Percentiles rank a stretch among this genome's conserved stretches.
phyloP scores from a whole-genome alignment of 2,797 vertebrate genomes.

The Pelobates cultripes region DNA sequence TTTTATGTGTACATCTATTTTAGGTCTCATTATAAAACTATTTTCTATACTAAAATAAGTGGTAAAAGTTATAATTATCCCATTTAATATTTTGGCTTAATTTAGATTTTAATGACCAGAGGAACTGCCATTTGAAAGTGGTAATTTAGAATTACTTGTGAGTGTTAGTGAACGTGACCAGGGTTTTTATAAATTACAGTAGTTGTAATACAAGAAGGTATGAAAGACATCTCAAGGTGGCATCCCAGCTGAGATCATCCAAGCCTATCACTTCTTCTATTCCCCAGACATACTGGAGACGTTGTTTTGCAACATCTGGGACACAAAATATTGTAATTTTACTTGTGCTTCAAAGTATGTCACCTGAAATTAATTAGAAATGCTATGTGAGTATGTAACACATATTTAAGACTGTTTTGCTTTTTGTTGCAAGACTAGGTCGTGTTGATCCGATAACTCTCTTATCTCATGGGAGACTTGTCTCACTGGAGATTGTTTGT shows the following conservation, averaged over 20 bases:
- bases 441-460: no score
- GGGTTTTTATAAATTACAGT: slow-evolving; percentile 2
- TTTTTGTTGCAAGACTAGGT: background rate
- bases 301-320: slow-evolving; percentile 13
- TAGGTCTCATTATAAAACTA: background rate
- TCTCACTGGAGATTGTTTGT: background rate
- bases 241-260: slow-evolving; percentile 2
- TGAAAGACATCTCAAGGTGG: slow-evolving; percentile 43
- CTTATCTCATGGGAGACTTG: background rate
- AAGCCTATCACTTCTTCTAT: slow-evolving; percentile 25
- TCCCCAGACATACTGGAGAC: slow-evolving; percentile 2
- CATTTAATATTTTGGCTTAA: background rate
- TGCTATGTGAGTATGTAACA: background rate
- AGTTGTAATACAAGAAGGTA: slow-evolving; percentile 19
- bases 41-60: background rate
- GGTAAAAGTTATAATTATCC: background rate
- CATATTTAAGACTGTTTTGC: background rate
- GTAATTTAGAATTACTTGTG: background rate
- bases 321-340: slow-evolving; percentile 2
- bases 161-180: background rate
- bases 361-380: slow-evolving; percentile 19
- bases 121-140: background rate
- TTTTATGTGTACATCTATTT: background rate
- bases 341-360: slow-evolving; percentile 1
- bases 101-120: background rate